These are phyloP conservation scores for Prolemur simus DNA, from an alignment of 2,113 vertebrate species.

Conservation along the genomic window DNA sequence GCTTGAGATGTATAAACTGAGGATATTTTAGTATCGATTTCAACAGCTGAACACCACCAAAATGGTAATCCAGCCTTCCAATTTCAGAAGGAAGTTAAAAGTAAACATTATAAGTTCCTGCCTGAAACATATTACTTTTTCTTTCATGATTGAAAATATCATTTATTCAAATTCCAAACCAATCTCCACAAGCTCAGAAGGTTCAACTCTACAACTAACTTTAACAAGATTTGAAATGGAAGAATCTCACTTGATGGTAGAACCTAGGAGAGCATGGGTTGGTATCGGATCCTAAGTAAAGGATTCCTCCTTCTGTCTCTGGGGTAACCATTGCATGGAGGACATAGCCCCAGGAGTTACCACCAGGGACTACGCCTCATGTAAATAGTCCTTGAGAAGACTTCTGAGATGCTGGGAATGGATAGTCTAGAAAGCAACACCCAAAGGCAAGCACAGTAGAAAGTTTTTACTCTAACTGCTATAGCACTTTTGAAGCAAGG, in stretches of 20 bases:
- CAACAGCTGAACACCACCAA: neutral
- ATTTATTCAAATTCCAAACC: neutral
- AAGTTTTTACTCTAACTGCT: neutral
- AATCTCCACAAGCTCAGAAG: neutral
- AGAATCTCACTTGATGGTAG: neutral
- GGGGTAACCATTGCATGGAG: neutral
- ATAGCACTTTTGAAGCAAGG: neutral
- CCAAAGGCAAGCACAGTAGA: neutral
- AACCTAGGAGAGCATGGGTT: too few species aligned
- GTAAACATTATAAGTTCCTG: slow-evolving; percentile 21
- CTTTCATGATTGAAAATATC: neutral
- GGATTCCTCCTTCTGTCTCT: neutral
- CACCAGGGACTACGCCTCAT: neutral
- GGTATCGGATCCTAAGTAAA: neutral
- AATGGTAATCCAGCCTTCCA: neutral
- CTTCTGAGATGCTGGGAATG: neutral
- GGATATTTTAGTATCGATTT: neutral
- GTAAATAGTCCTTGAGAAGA: rapidly evolving
- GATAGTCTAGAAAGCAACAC: neutral
- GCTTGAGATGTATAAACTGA: neutral
- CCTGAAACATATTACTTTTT: neutral
- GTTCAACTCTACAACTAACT: neutral
- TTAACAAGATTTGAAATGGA: neutral
- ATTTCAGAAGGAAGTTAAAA: slow-evolving; percentile 20
- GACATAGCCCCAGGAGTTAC: neutral